A percentile compares a stretch with the other conserved stretches of the same genome.
phyloP scores from a whole-genome alignment of 2,113 vertebrate genomes.

The Oenanthe melanoleuca region DNA sequence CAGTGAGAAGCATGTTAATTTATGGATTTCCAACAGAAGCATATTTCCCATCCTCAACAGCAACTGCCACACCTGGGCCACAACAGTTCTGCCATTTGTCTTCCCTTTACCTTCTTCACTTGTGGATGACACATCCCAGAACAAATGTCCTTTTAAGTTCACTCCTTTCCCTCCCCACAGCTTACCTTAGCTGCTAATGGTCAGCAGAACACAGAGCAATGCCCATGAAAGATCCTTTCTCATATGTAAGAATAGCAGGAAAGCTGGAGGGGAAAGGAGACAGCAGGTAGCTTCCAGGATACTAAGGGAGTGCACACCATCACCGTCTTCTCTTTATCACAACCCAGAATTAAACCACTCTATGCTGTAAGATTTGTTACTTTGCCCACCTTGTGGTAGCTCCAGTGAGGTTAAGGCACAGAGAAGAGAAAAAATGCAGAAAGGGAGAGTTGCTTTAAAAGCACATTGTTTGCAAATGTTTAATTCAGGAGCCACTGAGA shows the following conservation, averaged over 20 bases:
- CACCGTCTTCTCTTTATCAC: neutral
- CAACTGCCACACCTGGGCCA: neutral
- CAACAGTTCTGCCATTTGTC: neutral
- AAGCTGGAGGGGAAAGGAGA: neutral
- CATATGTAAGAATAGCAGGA: neutral
- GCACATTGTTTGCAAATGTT: neutral
- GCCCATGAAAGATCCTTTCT: neutral
- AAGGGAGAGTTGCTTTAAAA: neutral
- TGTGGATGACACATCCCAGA: neutral
- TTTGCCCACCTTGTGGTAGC: neutral
- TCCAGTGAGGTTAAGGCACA: neutral
- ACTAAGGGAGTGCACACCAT: neutral
- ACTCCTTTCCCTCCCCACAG: rapidly evolving
- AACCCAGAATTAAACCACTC: neutral
- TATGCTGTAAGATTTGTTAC: neutral
- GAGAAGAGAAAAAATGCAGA: neutral
- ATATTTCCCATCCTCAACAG: neutral
- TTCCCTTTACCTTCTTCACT: neutral
- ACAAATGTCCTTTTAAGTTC: neutral
- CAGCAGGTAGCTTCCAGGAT: neutral
- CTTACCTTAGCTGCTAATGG: neutral
- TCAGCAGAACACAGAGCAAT: neutral
- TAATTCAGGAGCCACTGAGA: neutral
- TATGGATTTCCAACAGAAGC: neutral
- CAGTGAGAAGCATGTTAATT: neutral